Base-by-base conservation (phyloP, 2,888 invertebrate species). In the Thymelicus lineola region DNA sequence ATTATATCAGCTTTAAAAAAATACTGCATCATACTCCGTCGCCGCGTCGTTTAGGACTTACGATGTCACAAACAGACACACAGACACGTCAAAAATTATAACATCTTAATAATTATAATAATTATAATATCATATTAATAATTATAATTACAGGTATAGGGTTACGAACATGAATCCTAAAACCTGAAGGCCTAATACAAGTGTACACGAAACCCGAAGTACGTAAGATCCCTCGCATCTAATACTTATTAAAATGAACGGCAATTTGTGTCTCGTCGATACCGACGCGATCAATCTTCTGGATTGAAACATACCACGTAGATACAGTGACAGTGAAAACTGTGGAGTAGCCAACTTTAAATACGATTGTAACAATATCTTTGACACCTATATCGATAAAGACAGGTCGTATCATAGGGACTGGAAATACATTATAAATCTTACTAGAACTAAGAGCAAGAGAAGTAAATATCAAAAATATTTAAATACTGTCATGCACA, bases 201-300 rank as follows among this genome's bases (percentile, higher is more conserved):
- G 46, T 61, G 15, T 36, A 12, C 45, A 45, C 38, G 17, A n/a
- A 59, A 72, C 72, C 75, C 65, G 69, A 73, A 75, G 71, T 20
- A 3, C 3, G 20, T 72, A 28, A 45, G 28, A 61, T 68, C 35
- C 55, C 45, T 55, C 46, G 46, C 81, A 80, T 85, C 78, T 84
- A 85, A 88, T 90, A n/a, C n/a, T n/a, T n/a, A 91, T 89, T 88
- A 82, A 89, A 89, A 88, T 88, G 86, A 87, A 82, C 77, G 78
- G 83, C 87, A 90, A 90, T 91, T 90, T 90, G 89, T 86, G 85
- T 83, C 81, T 80, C 77, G 81, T 79, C 85, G 84, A 86, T 85
- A 85, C 79, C 76, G 79, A 79, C 81, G 80, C 85, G 82, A 91
- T 91, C 90, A 88, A 90, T 91, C 91, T 88, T 81, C 79, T 75